These are phyloP conservation scores for Homalodisca vitripennis DNA, from an alignment of 1,140 invertebrate species.

Conservation along the genomic window DNA sequence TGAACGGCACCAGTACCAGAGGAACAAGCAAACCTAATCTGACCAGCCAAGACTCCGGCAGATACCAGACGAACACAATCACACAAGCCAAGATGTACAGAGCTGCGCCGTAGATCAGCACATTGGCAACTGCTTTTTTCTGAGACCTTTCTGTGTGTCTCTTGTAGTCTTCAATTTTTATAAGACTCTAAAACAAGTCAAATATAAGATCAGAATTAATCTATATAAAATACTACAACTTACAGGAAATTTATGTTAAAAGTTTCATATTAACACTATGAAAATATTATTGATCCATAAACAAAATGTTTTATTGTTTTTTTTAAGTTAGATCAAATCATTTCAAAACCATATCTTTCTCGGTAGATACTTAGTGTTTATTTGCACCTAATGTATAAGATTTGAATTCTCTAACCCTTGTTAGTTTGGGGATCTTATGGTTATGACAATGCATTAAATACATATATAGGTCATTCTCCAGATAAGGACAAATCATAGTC, in stretches of 20 bases:
- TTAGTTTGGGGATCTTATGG: too few relatives aligned
- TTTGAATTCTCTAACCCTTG: too few relatives aligned
- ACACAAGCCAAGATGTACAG: constrained; percentile 6
- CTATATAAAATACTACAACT: not conserved
- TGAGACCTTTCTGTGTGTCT: not conserved
- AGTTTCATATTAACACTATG: not conserved
- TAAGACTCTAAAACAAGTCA: not conserved
- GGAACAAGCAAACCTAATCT: not conserved
- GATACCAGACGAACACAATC: constrained; percentile 8
- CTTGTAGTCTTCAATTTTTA: constrained; percentile 4
- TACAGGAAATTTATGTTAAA: not conserved
- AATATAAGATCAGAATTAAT: not conserved
- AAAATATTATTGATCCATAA: not conserved
- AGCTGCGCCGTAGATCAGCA: not conserved
- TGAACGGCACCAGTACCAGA: not conserved
- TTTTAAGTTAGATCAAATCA: not conserved
- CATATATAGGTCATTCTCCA: too few relatives aligned
- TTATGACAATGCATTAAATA: too few relatives aligned
- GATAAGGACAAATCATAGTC: too few relatives aligned
- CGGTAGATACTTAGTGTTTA: not conserved
- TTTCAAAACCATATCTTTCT: not conserved
- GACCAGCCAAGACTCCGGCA: not conserved
- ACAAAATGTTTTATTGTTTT: not conserved
- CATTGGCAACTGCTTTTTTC: not conserved
- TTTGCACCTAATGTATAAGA: too few relatives aligned